Evolutionary conservation across 2,797 vertebrate species (phyloP).

Genomic region (Kryptopterus vitreolus): DNA sequence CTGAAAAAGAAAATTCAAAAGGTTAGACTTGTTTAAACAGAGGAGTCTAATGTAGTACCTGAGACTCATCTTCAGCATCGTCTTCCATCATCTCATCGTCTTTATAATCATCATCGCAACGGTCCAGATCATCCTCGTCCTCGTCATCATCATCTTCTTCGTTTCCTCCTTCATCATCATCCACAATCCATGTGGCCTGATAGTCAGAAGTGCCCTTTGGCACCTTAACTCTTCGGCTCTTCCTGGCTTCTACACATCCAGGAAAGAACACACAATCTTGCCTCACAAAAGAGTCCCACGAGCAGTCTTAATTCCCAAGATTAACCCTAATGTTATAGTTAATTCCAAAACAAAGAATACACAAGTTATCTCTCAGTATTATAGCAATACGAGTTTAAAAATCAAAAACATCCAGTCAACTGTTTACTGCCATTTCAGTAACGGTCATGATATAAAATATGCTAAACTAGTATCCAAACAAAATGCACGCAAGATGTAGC

Average conservation of each 20-base stretch:
- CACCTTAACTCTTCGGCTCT: conserved; percentile 80
- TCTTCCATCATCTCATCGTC: conserved; percentile 74
- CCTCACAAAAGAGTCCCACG: neutral
- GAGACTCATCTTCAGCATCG: conserved; percentile 60
- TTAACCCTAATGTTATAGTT: neutral
- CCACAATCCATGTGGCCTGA: conserved; percentile 93
- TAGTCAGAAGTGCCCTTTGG: conserved; percentile 95
- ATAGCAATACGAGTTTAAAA: neutral
- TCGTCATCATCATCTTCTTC: conserved; percentile 64
- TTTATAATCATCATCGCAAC: conserved; percentile 33
- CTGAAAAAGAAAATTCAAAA: neutral
- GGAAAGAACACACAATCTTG: neutral
- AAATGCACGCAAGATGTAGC: neutral
- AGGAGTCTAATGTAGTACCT: neutral
- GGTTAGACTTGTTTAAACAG: neutral
- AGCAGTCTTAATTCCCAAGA: neutral
- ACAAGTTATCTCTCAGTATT: neutral
- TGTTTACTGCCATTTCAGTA: too few relatives aligned
- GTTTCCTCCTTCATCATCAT: conserved; percentile 62
- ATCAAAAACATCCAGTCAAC: neutral
- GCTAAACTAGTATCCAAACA: neutral
- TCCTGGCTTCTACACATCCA: conserved; percentile 74
- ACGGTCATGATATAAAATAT: neutral
- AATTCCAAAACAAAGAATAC: neutral
- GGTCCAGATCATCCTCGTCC: conserved; percentile 50